phyloP scores from a whole-genome alignment of 1,140 invertebrate genomes.

The Oedothorax gibbosus region DNA sequence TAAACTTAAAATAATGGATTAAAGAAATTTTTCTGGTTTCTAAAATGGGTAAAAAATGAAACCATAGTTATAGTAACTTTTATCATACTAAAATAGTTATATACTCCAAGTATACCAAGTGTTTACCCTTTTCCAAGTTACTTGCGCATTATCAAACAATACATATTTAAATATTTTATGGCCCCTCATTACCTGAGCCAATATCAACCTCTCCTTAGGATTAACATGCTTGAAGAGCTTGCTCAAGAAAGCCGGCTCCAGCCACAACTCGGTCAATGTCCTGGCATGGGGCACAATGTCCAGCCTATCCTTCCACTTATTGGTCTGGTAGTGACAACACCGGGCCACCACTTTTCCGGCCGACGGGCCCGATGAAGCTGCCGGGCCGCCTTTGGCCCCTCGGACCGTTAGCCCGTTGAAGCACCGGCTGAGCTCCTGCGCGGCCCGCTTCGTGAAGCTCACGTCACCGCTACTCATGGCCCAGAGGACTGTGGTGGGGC shows the following conservation, averaged over 20 bases:
- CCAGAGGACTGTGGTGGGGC: conserved; percentile 55
- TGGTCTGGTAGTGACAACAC: conserved; percentile 42
- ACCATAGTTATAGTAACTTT: no score
- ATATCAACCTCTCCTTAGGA: conserved; percentile 78
- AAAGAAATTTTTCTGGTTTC: background rate
- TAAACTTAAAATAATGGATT: background rate
- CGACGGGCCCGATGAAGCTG: background rate
- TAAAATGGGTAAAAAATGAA: no score
- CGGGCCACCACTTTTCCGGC: conserved; percentile 44
- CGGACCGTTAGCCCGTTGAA: conserved; percentile 86
- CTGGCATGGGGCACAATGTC: conserved; percentile 64
- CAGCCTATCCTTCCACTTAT: conserved; percentile 65
- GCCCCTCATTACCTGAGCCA: conserved; percentile 73
- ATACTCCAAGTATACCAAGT: no score
- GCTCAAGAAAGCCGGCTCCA: conserved; percentile 85
- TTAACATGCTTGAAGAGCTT: conserved; percentile 89
- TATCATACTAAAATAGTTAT: no score
- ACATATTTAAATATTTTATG: background rate
- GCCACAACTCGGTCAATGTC: conserved; percentile 77
- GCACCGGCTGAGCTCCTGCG: conserved; percentile 85
- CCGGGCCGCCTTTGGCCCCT: conserved; percentile 55
- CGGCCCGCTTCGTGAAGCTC: conserved; percentile 78
- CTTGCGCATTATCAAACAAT: no score
- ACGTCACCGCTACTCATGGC: conserved; percentile 60
- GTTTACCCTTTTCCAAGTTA: no score